Evolutionary conservation across 1,140 invertebrate genomes (phyloP), one percentile per base, ranked within the genome.

Genomic region (Chelonus insularis): DNA sequence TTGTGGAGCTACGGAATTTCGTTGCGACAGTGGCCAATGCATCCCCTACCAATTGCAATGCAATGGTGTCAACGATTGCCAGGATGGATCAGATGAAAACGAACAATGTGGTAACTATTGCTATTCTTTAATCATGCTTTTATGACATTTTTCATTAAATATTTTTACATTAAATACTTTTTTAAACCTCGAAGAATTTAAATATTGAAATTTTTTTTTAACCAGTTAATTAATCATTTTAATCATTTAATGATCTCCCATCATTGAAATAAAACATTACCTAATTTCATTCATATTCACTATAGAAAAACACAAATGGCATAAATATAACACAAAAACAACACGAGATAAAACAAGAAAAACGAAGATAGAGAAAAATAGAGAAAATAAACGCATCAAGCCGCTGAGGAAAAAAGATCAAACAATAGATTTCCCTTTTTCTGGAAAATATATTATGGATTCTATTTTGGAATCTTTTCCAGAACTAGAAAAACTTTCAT

Each of bases 11-110:
- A 79, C 82, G 68, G 84, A 89, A 79, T 93, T 90, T 82, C 85
- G 76, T 73, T 92, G 91, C 79, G 77, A 79, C 70, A 86, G 85
- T 71, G 89, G 88, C 68, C 82, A 84, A 67, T 86, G 87, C 73
- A 86, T 91, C 74, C 79, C 83, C 51, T 75, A 82, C 67, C 78
- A 81, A 68, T 77, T 84, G 72, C 82, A 84, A 75, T 91, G 89
- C 80, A 87, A 91, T 82, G 84, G 85, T 55, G 76, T 80, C 62
- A 84, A 85, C 70, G 87, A 91, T 82, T 91, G 89, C 82, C 75
- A 75, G 61, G 89, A 90, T 82, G 86, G 86, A 76, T 86, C 86
- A 66, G 89, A 91, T 73, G 89, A 91, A 82, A 82, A 78, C 72
- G 84, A 86, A 76, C 41, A 43, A 18, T 91, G 89, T 83, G 86